These are phyloP conservation scores for Leptobrachium leishanense DNA, from an alignment of 2,113 vertebrate genomes.

Conservation along the genomic window DNA sequence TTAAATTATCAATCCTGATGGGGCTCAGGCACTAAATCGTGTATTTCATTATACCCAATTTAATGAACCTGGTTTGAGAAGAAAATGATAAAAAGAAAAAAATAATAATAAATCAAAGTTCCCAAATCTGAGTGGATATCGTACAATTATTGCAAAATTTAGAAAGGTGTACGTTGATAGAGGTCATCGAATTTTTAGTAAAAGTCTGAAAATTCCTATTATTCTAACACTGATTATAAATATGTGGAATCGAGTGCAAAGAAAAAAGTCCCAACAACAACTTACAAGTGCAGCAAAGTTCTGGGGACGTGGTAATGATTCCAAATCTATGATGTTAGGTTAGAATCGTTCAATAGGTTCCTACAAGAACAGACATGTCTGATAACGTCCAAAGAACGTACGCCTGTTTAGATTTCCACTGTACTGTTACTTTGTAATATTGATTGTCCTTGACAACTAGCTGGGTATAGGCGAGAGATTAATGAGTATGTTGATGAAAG, in stretches of 20 bases:
- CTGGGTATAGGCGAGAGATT: constrained; percentile 47
- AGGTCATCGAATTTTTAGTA: not conserved
- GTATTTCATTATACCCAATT: no score
- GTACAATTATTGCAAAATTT: no score
- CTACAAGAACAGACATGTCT: not conserved
- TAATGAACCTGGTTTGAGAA: no score
- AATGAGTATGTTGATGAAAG: constrained; percentile 34
- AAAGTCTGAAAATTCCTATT: not conserved
- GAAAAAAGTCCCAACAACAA: not conserved
- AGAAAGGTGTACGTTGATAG: no score
- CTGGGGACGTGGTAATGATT: not conserved
- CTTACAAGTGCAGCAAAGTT: not conserved
- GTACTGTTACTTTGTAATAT: constrained; percentile 50
- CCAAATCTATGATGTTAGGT: not conserved
- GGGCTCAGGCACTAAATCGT: no score
- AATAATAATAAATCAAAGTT: no score
- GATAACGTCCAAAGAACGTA: constrained; percentile 36
- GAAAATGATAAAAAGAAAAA: no score
- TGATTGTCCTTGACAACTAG: constrained; percentile 46
- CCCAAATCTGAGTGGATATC: no score
- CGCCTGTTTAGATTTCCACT: constrained; percentile 43
- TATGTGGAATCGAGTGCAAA: not conserved
- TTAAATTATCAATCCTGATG: no score
- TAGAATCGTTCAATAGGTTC: not conserved
- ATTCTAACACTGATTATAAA: not conserved